phyloP scores from a whole-genome alignment of 1,140 invertebrate species.

The Sinonovacula constricta region DNA sequence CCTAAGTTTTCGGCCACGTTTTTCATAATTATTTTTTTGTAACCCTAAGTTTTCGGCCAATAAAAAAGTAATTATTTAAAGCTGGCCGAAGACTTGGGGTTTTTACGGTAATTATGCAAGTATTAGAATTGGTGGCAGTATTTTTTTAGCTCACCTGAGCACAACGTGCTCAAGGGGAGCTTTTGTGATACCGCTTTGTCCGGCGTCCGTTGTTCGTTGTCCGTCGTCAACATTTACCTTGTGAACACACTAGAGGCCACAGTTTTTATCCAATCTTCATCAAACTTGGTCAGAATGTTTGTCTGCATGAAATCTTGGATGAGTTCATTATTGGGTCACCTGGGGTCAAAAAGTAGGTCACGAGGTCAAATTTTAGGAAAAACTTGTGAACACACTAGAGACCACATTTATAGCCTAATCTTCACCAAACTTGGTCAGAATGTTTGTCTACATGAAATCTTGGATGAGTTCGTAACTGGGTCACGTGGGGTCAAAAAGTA shows the following conservation, averaged over 20 bases:
- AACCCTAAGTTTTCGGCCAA: too few relatives aligned
- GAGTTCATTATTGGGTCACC: background rate
- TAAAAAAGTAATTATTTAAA: too few relatives aligned
- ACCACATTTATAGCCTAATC: background rate
- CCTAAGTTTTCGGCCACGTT: too few relatives aligned
- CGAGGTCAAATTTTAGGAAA: background rate
- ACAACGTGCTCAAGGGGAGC: background rate
- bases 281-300: conserved; percentile 1
- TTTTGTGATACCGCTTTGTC: background rate
- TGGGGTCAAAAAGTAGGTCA: background rate
- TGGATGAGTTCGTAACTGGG: background rate
- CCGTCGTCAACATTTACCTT: background rate
- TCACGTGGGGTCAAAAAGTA: background rate
- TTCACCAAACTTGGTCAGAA: background rate
- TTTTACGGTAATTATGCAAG: too few relatives aligned
- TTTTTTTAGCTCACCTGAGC: background rate
- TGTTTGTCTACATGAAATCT: background rate
- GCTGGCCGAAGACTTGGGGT: too few relatives aligned
- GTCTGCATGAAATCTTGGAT: background rate
- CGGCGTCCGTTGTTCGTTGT: background rate
- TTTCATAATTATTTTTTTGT: too few relatives aligned
- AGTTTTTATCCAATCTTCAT: background rate
- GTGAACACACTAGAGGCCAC: background rate
- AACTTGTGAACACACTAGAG: background rate
- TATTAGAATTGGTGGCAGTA: too few relatives aligned